Base-by-base conservation (phyloP, 2,113 vertebrate species). In the Saguinus midas region DNA sequence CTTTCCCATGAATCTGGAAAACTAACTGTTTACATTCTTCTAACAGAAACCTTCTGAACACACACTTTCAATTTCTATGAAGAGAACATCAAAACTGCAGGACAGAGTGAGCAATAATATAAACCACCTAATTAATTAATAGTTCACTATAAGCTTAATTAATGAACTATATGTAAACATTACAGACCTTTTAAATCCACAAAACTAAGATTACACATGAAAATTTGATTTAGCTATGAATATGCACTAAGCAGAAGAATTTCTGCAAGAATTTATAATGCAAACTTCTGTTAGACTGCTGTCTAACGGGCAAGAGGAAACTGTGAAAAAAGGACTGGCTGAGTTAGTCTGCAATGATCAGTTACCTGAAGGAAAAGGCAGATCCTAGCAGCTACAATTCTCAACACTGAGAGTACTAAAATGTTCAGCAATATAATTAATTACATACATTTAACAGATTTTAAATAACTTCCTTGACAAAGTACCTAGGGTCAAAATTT, bases 371-470 rank as follows among this genome's bases (percentile, higher is more conserved):
- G 86, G 61, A 68, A 92, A 96, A 92, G 32, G 12, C 61, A 91
- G 16, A 87, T 81, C 11, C 35, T 83, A 35, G 32, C 55, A 55
- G 11, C 10, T 57, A 76, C 4, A 68, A 70, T 84, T 68, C 64
- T 92, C 29, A 94, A 14, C 0, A 76, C 27, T 27, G 3, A 61
- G 6, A 58, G 32, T 66, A 55, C 5, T 80, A 21, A 94, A 95
- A 91, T 70, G 68, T 66, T 87, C n/a, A 35, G 55, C 25, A 82
- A 50, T 82, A 29, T 23, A 21, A 72, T 58, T 27, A 21, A 78
- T 58, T 91, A 76, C 13, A 32, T 83, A 89, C 80, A 87, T 85
- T 92, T 84, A 87, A 57, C 72, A 96, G n/a, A 55, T 95, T 93
- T 92, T 84, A 75, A 3, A 37, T 94, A 94, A 93, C 3, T 18